Evolutionary conservation across 2,888 invertebrate species (phyloP), one percentile per base, ranked within the genome.

Genomic region (Cenopis cana): DNA sequence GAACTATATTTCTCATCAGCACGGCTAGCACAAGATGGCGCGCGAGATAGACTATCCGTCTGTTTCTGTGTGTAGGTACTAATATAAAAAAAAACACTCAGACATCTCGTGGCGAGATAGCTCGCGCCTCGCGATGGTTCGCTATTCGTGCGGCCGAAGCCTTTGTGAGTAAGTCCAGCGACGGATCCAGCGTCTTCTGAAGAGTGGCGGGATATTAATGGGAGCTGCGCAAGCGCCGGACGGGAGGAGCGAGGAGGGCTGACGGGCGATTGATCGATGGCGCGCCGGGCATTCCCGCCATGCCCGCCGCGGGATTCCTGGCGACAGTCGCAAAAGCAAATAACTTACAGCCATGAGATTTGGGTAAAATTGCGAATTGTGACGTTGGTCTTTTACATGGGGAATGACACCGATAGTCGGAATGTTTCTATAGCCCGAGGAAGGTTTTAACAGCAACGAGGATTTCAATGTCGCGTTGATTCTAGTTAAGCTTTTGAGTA

Each of bases 261-360:
- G 46, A 46, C 46, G 29, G 18, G 64, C 41, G 56, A 56, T 36
- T 69, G 69, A 69, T 69, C 12, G 69, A 69, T 62, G 62, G 56
- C 62, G 56, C 55, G 62, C 36, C 20, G 9, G 54, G 55, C 18
- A n/a, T 46, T 41, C 68, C 60, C 41, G 18, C 60, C 67, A 41
- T 49, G 17, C 29, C 61, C 0, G 14, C 38, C 52, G 52, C 64
- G 52, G 38, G 36, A 10, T 10, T 3, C 49, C 61, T 8, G 33
- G 33, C 5, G 36, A 18, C 62, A 12, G 12, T 18, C 9, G 10
- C 11, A 14, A 33, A 9, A 29, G 24, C 24, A n/a, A 62, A 62
- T 62, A 50, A 38, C 36, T 36, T 12, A 38, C 57, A 12, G 57
- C 14, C 46, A n/a, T 46, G 46, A 46, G 46, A 46, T 46, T 46